phyloP scores from a whole-genome alignment of 2,113 vertebrate species.

The Dasypus novemcinctus region DNA sequence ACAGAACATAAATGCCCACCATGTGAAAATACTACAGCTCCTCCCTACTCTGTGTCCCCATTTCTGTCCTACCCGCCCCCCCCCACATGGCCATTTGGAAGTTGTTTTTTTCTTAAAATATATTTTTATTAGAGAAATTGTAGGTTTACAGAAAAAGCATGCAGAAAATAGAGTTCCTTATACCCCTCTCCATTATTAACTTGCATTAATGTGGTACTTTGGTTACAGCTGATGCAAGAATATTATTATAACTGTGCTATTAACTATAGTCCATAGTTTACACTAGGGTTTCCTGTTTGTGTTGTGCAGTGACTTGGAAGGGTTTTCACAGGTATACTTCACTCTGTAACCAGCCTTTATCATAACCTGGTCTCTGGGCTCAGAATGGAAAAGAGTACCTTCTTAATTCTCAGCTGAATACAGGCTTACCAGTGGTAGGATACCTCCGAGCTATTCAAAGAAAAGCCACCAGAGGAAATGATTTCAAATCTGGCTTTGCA shows the following conservation, averaged over 20 bases:
- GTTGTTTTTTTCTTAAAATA: neutral
- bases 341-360: neutral
- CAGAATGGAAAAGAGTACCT: neutral
- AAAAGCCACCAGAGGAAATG: conserved; percentile 60
- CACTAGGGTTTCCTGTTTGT: too few relatives aligned
- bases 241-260: too few relatives aligned
- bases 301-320: too few relatives aligned
- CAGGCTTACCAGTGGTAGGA: conserved; percentile 42
- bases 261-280: too few relatives aligned
- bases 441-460: conserved; percentile 66
- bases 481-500: conserved; percentile 71
- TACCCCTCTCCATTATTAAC: too few relatives aligned
- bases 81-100: neutral
- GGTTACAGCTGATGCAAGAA: too few relatives aligned
- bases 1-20: too few relatives aligned
- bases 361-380: neutral
- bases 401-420: conserved; percentile 35
- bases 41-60: neutral
- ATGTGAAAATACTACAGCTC: neutral
- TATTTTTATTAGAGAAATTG: too few relatives aligned
- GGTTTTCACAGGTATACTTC: neutral
- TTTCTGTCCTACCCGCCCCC: neutral
- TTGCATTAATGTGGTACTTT: too few relatives aligned
- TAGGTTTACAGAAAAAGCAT: too few relatives aligned
- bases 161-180: too few relatives aligned